Conservation (phyloP, 2,888 invertebrate species). For the Eilema depressum region DNA sequence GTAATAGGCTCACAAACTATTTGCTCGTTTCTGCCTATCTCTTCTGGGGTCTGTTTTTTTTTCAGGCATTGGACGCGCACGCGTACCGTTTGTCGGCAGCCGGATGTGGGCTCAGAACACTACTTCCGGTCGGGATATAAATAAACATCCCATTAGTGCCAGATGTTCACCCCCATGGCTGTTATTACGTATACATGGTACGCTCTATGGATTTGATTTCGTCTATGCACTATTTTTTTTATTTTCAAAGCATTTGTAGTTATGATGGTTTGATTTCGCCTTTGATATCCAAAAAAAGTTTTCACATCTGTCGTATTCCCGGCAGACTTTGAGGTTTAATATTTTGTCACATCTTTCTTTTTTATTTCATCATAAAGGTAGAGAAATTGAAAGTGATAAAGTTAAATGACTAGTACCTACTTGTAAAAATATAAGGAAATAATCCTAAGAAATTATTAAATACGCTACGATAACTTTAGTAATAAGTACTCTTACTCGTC, state of each 20-base stretch:
- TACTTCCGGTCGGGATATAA: slow-evolving; percentile 78
- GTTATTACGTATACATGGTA: slow-evolving; percentile 18
- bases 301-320: too few species aligned
- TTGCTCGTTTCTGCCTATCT: not conserved
- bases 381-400: too few species aligned
- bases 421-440: too few species aligned
- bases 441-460: too few species aligned
- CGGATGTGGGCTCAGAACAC: slow-evolving; percentile 77
- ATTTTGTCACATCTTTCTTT: too few species aligned
- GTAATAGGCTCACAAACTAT: not conserved
- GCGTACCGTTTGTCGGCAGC: slow-evolving; percentile 61
- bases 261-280: not conserved
- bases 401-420: too few species aligned
- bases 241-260: not conserved
- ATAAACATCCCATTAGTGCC: slow-evolving; percentile 74
- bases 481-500: too few species aligned
- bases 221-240: not conserved
- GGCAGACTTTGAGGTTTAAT: too few species aligned
- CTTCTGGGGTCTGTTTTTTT: slow-evolving; percentile 4
- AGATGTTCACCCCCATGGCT: slow-evolving; percentile 74
- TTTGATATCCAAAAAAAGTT: not conserved
- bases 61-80: slow-evolving; percentile 48
- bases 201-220: slow-evolving; percentile 31
- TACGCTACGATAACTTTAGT: too few species aligned
- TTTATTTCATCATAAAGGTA: too few species aligned